These are phyloP conservation scores for Zelleria hepariella DNA, from an alignment of 2,888 invertebrate species.

Conservation along the genomic window DNA sequence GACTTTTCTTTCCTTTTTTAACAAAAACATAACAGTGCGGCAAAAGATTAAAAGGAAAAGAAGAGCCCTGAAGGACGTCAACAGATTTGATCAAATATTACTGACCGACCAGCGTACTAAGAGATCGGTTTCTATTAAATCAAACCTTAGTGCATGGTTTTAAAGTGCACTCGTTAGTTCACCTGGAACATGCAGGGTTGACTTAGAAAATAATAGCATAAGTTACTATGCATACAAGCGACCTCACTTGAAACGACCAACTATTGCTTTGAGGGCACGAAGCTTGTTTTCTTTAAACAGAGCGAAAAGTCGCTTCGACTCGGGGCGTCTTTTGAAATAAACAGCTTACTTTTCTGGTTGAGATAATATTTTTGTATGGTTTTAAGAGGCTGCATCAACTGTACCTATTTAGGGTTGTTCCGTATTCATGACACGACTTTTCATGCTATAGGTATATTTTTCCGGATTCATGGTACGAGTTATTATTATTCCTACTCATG, in stretches of 20 bases:
- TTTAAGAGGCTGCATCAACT: too few relatives aligned
- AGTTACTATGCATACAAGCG: constrained; percentile 56
- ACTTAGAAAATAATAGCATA: constrained; percentile 67
- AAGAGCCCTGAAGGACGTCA: constrained; percentile 38
- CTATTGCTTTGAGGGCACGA: constrained; percentile 54
- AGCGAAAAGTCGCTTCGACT: constrained; percentile 28
- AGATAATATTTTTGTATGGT: too few relatives aligned
- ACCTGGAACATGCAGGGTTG: constrained; percentile 31
- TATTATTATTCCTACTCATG: too few relatives aligned
- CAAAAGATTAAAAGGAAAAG: constrained; percentile 52
- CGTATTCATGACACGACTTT: too few relatives aligned
- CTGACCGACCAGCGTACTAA: constrained; percentile 8
- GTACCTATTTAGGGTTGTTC: too few relatives aligned
- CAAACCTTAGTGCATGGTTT: background rate
- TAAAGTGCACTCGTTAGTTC: background rate
- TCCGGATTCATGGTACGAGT: too few relatives aligned
- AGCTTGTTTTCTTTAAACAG: constrained; percentile 64
- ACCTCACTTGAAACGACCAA: constrained; percentile 53
- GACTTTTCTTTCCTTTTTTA: constrained; percentile 26
- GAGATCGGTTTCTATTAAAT: background rate
- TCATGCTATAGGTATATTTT: too few relatives aligned
- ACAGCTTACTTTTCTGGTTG: too few relatives aligned
- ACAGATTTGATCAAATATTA: constrained; percentile 64
- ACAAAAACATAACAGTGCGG: constrained; percentile 45
- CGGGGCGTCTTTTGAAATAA: background rate